Conservation (phyloP, 2,113 vertebrate species). For the Proterorhinus semilunaris region DNA sequence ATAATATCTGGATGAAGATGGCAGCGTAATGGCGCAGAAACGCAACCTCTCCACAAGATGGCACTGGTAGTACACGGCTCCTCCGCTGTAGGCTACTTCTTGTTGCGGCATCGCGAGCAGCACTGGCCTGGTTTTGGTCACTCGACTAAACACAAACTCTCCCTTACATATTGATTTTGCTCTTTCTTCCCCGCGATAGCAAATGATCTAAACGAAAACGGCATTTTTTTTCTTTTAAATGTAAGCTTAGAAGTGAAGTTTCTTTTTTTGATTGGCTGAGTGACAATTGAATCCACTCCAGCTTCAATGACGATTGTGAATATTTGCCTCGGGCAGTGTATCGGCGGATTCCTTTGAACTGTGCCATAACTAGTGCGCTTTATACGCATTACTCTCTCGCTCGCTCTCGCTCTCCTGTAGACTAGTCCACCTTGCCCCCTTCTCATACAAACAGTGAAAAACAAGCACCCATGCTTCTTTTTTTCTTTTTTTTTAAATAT, state of each 20-base stretch:
- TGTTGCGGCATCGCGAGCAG: constrained; percentile 5
- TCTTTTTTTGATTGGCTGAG: constrained; percentile 59
- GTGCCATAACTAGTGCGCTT: constrained; percentile 43
- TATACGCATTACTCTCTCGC: constrained; percentile 25
- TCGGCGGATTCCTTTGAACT: constrained; percentile 51
- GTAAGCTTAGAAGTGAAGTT: constrained; percentile 70
- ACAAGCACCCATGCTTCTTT: constrained; percentile 44
- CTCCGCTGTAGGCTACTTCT: not conserved
- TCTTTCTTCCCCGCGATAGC: constrained; percentile 53
- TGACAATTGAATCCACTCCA: constrained; percentile 63
- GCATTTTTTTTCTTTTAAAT: constrained; percentile 59
- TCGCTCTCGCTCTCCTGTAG: constrained; percentile 38
- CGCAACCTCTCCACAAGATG: constrained; percentile 59
- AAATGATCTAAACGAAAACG: constrained; percentile 50
- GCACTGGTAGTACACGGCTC: constrained; percentile 69
- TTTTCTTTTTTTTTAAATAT: not conserved
- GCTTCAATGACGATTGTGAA: constrained; percentile 40
- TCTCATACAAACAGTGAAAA: constrained; percentile 49
- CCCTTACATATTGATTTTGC: constrained; percentile 46
- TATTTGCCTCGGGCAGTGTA: constrained; percentile 43
- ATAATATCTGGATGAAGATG: constrained; percentile 14
- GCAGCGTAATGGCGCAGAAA: constrained; percentile 12
- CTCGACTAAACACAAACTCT: constrained; percentile 64
- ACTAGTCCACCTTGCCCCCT: constrained; percentile 40
- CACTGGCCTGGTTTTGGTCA: constrained; percentile 36